Conservation (phyloP, 1,140 invertebrate genomes). For the Oedothorax gibbosus region DNA sequence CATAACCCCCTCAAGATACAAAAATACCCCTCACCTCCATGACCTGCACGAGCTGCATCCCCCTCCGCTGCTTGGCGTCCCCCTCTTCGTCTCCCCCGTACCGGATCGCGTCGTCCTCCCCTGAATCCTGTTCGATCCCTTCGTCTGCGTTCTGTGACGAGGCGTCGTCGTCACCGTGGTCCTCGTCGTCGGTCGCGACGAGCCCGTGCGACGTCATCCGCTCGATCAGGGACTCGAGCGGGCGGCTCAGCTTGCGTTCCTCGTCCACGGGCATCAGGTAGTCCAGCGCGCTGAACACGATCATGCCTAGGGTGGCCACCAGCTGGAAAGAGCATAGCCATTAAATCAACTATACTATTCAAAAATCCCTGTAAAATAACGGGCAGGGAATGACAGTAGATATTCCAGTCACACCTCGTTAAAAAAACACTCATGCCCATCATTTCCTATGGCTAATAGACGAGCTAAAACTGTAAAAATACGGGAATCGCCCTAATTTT, state of each 20-base stretch:
- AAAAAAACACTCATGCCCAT: no score
- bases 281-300: constrained; percentile 89
- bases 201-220: constrained; percentile 79
- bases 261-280: constrained; percentile 85
- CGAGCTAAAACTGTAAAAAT: no score
- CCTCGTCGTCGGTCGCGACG: constrained; percentile 13
- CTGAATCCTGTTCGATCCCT: constrained; percentile 88
- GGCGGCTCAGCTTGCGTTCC: constrained; percentile 84
- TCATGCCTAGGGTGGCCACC: constrained; percentile 81
- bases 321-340: constrained; percentile 74
- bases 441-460: no score
- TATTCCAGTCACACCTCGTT: no score
- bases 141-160: constrained; percentile 74
- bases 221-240: constrained; percentile 86
- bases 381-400: no score
- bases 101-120: constrained; percentile 74
- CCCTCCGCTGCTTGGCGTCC: constrained; percentile 63
- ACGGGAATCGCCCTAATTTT: no score
- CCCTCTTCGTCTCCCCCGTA: constrained; percentile 65
- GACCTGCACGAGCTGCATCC: constrained; percentile 66
- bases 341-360: no score
- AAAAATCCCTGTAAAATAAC: no score
- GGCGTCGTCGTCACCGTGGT: constrained; percentile 18
- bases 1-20: no score
- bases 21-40: constrained; percentile 64